These are phyloP conservation scores for Pterocles burchelli DNA, from an alignment of 2,113 vertebrate species.

Conservation along the genomic window DNA sequence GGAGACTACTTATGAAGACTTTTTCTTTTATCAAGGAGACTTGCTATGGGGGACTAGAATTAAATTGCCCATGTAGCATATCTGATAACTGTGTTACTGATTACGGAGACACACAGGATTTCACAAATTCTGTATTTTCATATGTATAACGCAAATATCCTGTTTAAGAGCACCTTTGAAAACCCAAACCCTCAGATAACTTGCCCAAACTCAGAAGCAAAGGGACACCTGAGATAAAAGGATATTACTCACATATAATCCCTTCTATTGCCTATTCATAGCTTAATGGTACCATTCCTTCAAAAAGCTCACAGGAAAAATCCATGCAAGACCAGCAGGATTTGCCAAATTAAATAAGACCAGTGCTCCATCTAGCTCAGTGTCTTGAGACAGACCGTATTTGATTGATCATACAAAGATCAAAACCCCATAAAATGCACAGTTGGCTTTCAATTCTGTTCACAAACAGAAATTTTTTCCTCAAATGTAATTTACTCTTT, in stretches of 20 bases:
- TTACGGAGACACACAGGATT: neutral
- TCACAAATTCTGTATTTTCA: neutral
- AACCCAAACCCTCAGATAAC: neutral
- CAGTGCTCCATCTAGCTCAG: neutral
- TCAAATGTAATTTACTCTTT: neutral
- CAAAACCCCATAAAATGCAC: neutral
- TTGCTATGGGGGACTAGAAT: neutral
- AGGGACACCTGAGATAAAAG: neutral
- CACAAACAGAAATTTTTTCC: neutral
- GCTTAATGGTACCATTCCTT: neutral
- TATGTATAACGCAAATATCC: neutral
- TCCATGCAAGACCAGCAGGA: neutral
- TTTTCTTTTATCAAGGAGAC: neutral
- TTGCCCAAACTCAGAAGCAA: neutral
- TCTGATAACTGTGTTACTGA: neutral
- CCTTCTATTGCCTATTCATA: neutral
- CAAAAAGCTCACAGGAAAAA: neutral
- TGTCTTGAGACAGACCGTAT: neutral
- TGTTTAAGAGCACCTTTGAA: neutral
- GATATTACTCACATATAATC: neutral
- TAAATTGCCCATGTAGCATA: neutral
- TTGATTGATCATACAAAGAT: neutral
- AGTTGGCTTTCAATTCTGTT: neutral
- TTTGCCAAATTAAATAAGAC: neutral
- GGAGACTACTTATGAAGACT: neutral